A percentile compares a stretch with the other conserved stretches of the same genome.
Conservation (phyloP, 2,113 vertebrate genomes). For the Martes martes region DNA sequence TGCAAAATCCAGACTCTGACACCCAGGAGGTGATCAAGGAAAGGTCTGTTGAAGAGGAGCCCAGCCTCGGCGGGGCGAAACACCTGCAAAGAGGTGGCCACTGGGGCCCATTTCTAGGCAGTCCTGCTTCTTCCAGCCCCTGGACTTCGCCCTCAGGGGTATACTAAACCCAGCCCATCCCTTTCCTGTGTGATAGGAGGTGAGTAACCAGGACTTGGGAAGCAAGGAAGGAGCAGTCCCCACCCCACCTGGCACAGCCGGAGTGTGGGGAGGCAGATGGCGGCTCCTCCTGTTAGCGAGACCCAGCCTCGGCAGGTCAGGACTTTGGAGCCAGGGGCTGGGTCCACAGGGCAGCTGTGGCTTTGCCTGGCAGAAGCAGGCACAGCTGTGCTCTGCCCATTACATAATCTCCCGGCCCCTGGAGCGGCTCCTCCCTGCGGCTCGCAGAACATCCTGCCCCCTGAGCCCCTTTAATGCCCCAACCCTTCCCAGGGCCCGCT, state of each 20-base stretch:
- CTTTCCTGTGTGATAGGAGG: not conserved
- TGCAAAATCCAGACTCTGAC: not conserved
- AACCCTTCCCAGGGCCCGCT: conserved; percentile 54
- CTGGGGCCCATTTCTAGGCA: not conserved
- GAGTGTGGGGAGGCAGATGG: not conserved
- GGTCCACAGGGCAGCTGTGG: conserved; percentile 45
- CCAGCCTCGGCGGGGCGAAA: not conserved
- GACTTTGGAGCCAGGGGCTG: conserved; percentile 41
- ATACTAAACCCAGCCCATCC: not conserved
- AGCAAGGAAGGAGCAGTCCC: not conserved
- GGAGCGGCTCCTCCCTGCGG: not conserved
- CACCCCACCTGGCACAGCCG: not conserved
- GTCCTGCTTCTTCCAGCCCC: not conserved
- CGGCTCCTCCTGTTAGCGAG: not conserved
- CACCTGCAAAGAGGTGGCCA: not conserved
- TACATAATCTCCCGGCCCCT: conserved; percentile 46
- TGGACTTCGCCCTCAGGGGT: not conserved
- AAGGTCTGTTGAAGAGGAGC: not conserved
- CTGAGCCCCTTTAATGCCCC: conserved; percentile 74
- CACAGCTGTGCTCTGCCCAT: conserved; percentile 45
- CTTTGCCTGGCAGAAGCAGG: conserved; percentile 42
- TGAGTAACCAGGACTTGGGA: not conserved
- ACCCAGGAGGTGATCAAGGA: not conserved
- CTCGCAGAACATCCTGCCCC: conserved; percentile 77
- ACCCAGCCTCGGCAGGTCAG: not conserved